Evolutionary conservation across 2,888 invertebrate species (phyloP), one percentile per base, ranked within the genome.

Genomic region (Clusia tigrina): DNA sequence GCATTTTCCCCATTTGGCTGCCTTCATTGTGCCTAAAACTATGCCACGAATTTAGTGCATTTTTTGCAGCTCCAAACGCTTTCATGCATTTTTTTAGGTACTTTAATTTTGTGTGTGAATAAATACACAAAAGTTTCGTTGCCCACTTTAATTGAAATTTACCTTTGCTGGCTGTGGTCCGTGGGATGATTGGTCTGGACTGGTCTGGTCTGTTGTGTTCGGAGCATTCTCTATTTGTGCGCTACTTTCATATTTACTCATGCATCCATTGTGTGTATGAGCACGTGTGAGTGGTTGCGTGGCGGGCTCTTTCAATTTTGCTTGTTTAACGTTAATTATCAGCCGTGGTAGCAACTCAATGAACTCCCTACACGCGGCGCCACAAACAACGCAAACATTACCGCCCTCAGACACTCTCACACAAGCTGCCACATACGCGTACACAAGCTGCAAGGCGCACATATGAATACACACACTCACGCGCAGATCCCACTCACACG

Each of bases 251-350:
- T n/a, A n/a, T n/a, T n/a, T n/a, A n/a, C n/a, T n/a, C n/a, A n/a
- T n/a, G n/a, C n/a, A n/a, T n/a, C 32, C 12, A 9, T 32, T 32
- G 32, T 32, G 32, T 32, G 32, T 32, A 12, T 32, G 32, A 9
- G 32, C 12, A 9, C 32, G 32, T 32, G 32, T 12, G 32, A 6
- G n/a, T 42, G 42, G 9, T 42, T 6, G 42, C 42, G 9, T 42
- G n/a, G 10, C 15, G 5, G 20, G 18, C 18, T 32, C 54, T 26
- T 25, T 54, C 15, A 23, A 53, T 17, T 54, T 54, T n/a, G 18
- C 9, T 32, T 2, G 54, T 54, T 32, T 32, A 26, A n/a, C 54
- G 23, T 54, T 54, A 54, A 54, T 54, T 54, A 54, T 17, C 54
- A 26, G 32, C 32, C 9, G 54, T 20, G 25, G 54, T 17, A 5